Base-by-base conservation (phyloP, 2,797 vertebrate genomes). In the Cyprinodon diabolis region DNA sequence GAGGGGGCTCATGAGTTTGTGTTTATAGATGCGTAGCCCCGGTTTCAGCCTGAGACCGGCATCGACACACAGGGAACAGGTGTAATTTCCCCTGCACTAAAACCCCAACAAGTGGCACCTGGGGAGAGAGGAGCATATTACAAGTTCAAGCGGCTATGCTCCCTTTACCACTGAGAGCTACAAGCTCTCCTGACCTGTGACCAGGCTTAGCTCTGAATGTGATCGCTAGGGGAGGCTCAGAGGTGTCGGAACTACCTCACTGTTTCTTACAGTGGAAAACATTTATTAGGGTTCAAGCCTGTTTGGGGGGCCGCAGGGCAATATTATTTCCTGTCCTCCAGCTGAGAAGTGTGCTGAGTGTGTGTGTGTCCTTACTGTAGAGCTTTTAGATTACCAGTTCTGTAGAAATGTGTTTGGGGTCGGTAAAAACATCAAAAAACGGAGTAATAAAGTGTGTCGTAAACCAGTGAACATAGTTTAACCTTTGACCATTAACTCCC, bases 111-210 rank as follows among this genome's bases (percentile, higher is more conserved):
- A 93, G 92, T 93, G 91, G 92, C 85, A 90, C 90, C 95, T 82
- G 49, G 83, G 93, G 95, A 96, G 88, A 87, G 89, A 89, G 90
- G 79, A 94, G 89, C 90, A 96, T 95, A 96, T 96, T 95, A 95
- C 92, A 95, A 94, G 94, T 96, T 95, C 95, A 96, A 94, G 92
- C 88, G 91, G 86, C 93, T 94, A 92, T 92, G 94, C 93, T 96
- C 90, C 84, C 43, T 83, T 93, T 89, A 94, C 86, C 85, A 67
- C 84, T 76, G 89, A 91, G 89, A 89, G 84, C 90, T 87, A 88
- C 92, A 88, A 84, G 82, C 90, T 90, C 82, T 88, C 82, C 88
- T 94, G 94, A 95, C 94, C 87, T 93, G 87, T 93, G 94, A 88
- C 94, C 78, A 72, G 90, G 69, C 72, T 62, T 76, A 74, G 86